Evolutionary conservation across 64 coral and sea anemone species (phyloP).

Genomic region (Pocillopora verrucosa): DNA sequence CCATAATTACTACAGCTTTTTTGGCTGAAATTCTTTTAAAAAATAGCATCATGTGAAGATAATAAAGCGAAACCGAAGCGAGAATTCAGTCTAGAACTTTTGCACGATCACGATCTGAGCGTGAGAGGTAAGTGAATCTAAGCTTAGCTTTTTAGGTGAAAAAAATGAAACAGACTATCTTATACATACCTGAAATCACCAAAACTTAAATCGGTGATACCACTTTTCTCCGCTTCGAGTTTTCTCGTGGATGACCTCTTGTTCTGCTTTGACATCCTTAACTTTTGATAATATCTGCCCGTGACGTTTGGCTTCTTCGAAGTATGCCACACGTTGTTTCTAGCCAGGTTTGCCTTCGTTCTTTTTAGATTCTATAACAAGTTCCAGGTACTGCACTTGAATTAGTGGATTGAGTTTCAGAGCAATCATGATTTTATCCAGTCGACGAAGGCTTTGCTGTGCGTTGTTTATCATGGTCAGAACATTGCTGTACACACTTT

Average conservation of each 20-base stretch:
- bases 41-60: no score
- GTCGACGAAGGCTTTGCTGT: neutral
- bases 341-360: conserved; percentile 29
- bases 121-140: no score
- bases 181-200: neutral
- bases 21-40: no score
- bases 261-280: neutral
- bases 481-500: neutral
- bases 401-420: conserved; percentile 43
- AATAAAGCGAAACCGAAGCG: no score
- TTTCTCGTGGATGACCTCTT: neutral
- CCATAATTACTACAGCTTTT: no score
- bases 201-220: conserved; percentile 13
- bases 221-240: neutral
- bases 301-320: conserved; percentile 27
- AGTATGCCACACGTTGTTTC: neutral
- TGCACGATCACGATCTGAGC: no score
- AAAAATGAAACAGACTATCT: neutral
- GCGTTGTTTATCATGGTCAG: conserved; percentile 17
- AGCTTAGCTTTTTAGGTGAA: neutral
- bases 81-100: no score
- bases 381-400: conserved; percentile 3
- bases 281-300: conserved; percentile 14
- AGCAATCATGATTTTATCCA: conserved; percentile 30
- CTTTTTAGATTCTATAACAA: conserved; percentile 30